These are phyloP conservation scores for Meleagris gallopavo DNA, from an alignment of 2,113 vertebrate genomes.

Conservation along the genomic window DNA sequence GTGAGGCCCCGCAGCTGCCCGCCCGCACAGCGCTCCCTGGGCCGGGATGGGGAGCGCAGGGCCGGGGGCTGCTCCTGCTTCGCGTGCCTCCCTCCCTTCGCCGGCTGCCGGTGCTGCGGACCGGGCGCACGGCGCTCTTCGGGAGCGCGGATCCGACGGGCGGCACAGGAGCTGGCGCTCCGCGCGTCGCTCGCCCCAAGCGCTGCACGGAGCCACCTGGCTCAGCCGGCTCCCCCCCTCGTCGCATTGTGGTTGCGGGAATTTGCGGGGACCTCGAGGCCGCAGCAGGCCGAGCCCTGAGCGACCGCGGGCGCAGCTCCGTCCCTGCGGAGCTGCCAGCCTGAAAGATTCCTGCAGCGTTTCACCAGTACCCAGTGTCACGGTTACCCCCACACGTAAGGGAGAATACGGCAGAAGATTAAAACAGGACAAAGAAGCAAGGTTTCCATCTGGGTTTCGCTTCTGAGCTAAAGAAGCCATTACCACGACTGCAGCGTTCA, in stretches of 20 bases:
- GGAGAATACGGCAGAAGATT: neutral
- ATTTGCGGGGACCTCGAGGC: neutral
- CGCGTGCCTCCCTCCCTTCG: rapidly evolving
- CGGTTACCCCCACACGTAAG: neutral
- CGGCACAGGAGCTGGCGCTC: neutral
- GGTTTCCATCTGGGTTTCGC: neutral
- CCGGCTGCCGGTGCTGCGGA: neutral
- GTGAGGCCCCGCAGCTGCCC: slow-evolving; percentile 20
- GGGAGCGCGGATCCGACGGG: neutral
- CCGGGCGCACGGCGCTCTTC: neutral
- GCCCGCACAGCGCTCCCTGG: neutral
- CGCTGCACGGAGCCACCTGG: neutral
- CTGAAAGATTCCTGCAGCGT: neutral
- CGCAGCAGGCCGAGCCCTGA: neutral
- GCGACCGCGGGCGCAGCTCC: neutral
- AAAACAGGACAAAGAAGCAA: neutral
- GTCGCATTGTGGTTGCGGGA: neutral
- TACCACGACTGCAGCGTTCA: neutral
- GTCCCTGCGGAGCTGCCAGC: neutral
- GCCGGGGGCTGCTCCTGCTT: neutral
- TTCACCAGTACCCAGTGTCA: neutral
- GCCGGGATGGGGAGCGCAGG: neutral
- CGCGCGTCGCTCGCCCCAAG: neutral
- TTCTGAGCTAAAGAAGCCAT: neutral
- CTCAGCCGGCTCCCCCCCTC: neutral